phyloP scores from a whole-genome alignment of 1,140 invertebrate genomes.

The Zaprionus ghesquierei region DNA sequence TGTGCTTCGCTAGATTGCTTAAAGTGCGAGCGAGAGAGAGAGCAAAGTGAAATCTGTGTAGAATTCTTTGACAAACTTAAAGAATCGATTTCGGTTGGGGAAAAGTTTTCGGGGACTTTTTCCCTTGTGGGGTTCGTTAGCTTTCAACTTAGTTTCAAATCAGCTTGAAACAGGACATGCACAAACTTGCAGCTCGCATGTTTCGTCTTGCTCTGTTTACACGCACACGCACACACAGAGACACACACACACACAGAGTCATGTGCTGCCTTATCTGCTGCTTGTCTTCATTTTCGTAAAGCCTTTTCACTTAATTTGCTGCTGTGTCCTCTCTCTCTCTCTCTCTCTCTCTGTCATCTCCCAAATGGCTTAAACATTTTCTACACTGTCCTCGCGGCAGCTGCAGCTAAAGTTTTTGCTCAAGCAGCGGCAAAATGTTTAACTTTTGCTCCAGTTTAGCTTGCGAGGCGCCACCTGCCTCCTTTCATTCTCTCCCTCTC shows the following conservation, averaged over 20 bases:
- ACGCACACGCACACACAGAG: background rate
- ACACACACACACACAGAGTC: background rate
- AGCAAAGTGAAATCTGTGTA: no score
- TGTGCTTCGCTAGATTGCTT: background rate
- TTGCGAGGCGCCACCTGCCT: background rate
- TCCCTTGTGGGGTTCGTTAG: no score
- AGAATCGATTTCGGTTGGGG: background rate
- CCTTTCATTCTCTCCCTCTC: no score
- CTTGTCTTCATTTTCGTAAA: slow-evolving; percentile 14
- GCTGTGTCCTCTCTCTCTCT: slow-evolving; percentile 6
- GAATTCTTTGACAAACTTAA: no score
- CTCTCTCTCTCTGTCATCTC: slow-evolving; percentile 14
- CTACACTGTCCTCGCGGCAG: slow-evolving; percentile 29
- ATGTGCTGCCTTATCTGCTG: slow-evolving; percentile 5
- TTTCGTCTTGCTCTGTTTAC: background rate
- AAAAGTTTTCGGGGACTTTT: no score
- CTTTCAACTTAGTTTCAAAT: background rate
- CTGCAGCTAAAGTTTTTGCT: slow-evolving; percentile 21
- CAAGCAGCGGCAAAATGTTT: slow-evolving; percentile 35
- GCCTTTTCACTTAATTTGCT: slow-evolving; percentile 59
- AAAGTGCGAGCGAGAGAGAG: no score
- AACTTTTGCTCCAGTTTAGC: slow-evolving; percentile 51
- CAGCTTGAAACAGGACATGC: background rate
- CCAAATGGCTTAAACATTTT: slow-evolving; percentile 44
- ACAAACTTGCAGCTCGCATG: background rate